A percentile compares a stretch with the other conserved stretches of the same genome.
Evolutionary conservation across 2,888 invertebrate species (phyloP).

Genomic region (Drosophila kambysellisi): DNA sequence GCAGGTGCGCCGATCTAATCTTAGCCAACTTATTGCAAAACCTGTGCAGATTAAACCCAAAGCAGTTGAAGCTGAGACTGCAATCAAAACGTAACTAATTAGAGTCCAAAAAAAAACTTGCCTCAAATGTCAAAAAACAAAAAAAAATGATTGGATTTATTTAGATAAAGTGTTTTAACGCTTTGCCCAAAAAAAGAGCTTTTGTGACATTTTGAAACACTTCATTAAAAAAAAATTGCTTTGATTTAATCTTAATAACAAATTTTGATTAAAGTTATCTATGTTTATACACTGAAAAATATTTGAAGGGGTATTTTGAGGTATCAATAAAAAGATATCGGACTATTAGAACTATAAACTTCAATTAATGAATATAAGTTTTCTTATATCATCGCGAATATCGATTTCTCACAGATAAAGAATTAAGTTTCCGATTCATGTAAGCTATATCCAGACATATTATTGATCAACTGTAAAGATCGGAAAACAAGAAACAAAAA

Average conservation of each 20-base stretch:
- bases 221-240: background rate
- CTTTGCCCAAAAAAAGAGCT: background rate
- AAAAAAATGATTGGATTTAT: slow-evolving; percentile 12
- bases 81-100: slow-evolving; percentile 52
- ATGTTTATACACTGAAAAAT: background rate
- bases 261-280: background rate
- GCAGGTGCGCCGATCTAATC: slow-evolving; percentile 62
- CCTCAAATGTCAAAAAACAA: slow-evolving; percentile 45
- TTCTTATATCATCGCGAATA: background rate
- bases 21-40: slow-evolving; percentile 46
- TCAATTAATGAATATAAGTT: no score
- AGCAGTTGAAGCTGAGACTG: slow-evolving; percentile 11
- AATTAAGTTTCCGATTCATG: no score
- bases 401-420: no score
- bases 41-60: slow-evolving; percentile 36
- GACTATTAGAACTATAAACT: background rate
- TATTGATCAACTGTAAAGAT: background rate
- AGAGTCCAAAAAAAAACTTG: slow-evolving; percentile 29
- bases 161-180: slow-evolving; percentile 8
- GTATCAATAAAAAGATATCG: background rate
- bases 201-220: slow-evolving; percentile 4
- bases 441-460: no score
- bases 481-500: background rate
- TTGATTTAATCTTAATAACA: background rate
- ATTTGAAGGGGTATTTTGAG: no score